These are phyloP conservation scores for Pan troglodytes DNA, from an alignment of 2,113 vertebrate species.

Conservation along the genomic window NHGRI_mPanTro3-v2.1_pri NC_072401.2:136358501-136359000, in stretches of 20 bases:
- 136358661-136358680: background rate
- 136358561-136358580: background rate
- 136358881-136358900: background rate
- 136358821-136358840: background rate
- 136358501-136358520: background rate
- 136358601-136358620: background rate
- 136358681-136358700: background rate
- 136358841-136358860: background rate
- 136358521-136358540: background rate
- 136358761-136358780: background rate
- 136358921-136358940: background rate
- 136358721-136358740: background rate
- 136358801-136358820: background rate
- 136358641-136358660: background rate
- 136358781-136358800: background rate
- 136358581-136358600: background rate
- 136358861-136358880: background rate
- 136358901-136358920: background rate
- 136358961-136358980: background rate
- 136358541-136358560: background rate
- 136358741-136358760: background rate
- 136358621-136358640: background rate
- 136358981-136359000: background rate
- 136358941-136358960: background rate
- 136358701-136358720: background rate